Percentiles rank a stretch among this genome's conserved stretches.
phyloP scores from a whole-genome alignment of 2,888 invertebrate species.

The Andrena marginata region DNA sequence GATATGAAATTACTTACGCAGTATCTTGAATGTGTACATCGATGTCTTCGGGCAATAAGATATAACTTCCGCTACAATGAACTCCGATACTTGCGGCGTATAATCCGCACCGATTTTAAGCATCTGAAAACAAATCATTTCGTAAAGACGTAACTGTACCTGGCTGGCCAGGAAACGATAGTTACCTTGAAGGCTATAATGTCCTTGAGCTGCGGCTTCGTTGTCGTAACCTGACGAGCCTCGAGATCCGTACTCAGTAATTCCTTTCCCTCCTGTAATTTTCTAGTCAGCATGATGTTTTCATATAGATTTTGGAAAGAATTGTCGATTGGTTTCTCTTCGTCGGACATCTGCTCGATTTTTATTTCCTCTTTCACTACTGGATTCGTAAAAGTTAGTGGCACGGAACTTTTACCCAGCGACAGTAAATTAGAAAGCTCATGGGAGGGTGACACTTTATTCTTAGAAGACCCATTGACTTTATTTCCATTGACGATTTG shows the following conservation, averaged over 20 bases:
- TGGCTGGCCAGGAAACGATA: not conserved
- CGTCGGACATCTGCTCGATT: conserved; percentile 1
- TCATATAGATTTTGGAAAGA: conserved; percentile 2
- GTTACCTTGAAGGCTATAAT: conserved; percentile 74
- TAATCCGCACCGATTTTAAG: conserved; percentile 82
- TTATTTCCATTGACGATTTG: conserved; percentile 3
- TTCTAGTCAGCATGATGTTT: not conserved
- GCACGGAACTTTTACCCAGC: conserved; percentile 74
- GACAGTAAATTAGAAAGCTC: conserved; percentile 71
- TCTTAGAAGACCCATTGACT: conserved; percentile 12
- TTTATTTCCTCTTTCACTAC: conserved; percentile 45
- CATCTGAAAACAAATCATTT: conserved; percentile 75
- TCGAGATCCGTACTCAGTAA: conserved; percentile 30
- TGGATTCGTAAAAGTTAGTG: conserved; percentile 70
- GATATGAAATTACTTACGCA: conserved; percentile 67
- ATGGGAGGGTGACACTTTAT: conserved; percentile 30
- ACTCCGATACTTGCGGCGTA: conserved; percentile 83
- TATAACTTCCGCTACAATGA: conserved; percentile 80
- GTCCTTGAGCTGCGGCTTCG: conserved; percentile 59
- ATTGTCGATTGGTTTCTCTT: conserved; percentile 1
- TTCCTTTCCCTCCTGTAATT: not conserved
- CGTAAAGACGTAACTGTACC: not conserved
- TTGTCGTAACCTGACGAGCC: conserved; percentile 34
- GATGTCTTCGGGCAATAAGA: conserved; percentile 57
- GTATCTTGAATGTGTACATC: conserved; percentile 73